Conservation (phyloP, 2,113 vertebrate species). For the Gavialis gangeticus region DNA sequence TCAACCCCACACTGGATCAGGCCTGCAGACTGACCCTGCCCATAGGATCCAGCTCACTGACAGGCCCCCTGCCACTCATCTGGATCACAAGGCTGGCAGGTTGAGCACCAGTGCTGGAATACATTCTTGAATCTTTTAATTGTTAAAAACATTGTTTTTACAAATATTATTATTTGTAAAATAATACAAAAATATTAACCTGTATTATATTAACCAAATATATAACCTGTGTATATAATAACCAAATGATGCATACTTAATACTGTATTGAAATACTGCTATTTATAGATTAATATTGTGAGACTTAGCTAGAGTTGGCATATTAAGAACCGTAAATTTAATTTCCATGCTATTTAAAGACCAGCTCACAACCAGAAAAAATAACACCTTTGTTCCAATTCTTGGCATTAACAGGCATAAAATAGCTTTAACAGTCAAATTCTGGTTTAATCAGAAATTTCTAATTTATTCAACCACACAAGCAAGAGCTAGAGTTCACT, state of each 20-base stretch:
- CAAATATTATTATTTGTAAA: too few relatives aligned
- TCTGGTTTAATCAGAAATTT: not conserved
- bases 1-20: too few relatives aligned
- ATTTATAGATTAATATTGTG: not conserved
- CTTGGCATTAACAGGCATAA: not conserved
- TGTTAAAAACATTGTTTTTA: not conserved
- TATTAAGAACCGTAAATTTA: not conserved
- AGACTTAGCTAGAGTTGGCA: not conserved
- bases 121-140: not conserved
- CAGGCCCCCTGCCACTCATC: too few relatives aligned
- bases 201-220: not conserved
- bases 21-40: too few relatives aligned
- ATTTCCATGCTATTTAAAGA: not conserved
- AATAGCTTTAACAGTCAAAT: not conserved
- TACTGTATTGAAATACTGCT: not conserved
- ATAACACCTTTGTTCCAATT: not conserved
- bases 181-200: too few relatives aligned
- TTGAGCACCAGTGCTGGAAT: not conserved
- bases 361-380: not conserved
- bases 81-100: too few relatives aligned
- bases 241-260: not conserved
- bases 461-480: not conserved
- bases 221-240: not conserved
- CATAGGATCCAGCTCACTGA: too few relatives aligned
- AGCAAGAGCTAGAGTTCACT: not conserved